Conservation (phyloP, 2,888 invertebrate species). For the Copidosoma aretas region DNA sequence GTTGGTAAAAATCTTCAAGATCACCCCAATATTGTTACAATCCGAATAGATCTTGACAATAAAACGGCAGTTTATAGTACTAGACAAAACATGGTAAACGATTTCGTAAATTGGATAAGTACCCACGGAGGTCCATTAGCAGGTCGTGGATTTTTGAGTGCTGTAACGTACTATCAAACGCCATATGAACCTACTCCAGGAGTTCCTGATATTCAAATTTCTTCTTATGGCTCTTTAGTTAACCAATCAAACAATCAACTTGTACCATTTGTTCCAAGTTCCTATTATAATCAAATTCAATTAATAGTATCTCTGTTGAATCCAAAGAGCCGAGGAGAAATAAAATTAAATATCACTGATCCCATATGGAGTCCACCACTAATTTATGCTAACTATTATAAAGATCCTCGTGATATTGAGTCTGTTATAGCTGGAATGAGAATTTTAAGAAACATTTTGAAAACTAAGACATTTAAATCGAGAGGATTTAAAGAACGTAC, state of each 20-base stretch:
- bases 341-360: background rate
- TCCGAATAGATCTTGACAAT: background rate
- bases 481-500: too few species aligned
- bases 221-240: too few species aligned
- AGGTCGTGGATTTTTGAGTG: background rate
- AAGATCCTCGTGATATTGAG: conserved; percentile 68
- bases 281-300: conserved; percentile 70
- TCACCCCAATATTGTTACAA: conserved; percentile 50
- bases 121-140: background rate
- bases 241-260: too few species aligned
- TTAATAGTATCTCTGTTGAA: conserved; percentile 69
- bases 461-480: too few species aligned
- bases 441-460: too few species aligned
- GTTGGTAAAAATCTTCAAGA: conserved; percentile 66
- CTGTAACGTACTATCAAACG: too few species aligned
- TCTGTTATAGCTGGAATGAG: too few species aligned
- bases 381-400: conserved; percentile 75
- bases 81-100: background rate
- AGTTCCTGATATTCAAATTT: background rate
- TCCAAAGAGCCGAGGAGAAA: conserved; percentile 70
- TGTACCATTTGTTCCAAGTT: conserved; percentile 67
- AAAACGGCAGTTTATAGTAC: background rate
- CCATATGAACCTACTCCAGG: too few species aligned
- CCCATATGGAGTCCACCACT: conserved; percentile 70
- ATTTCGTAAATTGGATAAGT: background rate